A percentile compares a stretch with the other conserved stretches of the same genome.
Conservation (phyloP, 1,140 invertebrate genomes). For the Zaprionus gabonicus region DNA sequence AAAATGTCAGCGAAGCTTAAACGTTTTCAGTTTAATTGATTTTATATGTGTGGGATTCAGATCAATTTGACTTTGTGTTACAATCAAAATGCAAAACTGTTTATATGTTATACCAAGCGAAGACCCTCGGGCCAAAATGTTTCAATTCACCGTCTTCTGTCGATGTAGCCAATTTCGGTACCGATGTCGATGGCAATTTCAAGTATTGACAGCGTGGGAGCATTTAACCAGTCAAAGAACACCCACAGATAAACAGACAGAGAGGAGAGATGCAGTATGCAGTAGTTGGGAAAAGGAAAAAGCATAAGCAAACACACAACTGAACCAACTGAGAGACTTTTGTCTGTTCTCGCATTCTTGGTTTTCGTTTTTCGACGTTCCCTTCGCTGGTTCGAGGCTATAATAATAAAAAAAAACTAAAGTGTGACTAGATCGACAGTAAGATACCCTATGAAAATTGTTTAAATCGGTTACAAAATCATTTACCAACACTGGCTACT, state of each 20-base stretch:
- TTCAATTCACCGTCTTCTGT: constrained; percentile 20
- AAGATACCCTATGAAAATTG: neutral
- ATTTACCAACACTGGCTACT: neutral
- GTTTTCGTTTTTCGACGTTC: constrained; percentile 20
- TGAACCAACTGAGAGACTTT: constrained; percentile 57
- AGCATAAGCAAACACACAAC: constrained; percentile 7
- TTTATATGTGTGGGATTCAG: neutral
- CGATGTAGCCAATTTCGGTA: constrained; percentile 13
- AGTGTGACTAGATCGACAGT: neutral
- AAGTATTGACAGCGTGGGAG: constrained; percentile 70
- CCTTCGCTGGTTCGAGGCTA: constrained; percentile 59
- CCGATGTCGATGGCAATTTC: constrained; percentile 58
- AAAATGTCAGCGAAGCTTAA: neutral
- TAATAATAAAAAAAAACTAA: constrained; percentile 70
- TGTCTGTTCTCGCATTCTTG: constrained; percentile 39
- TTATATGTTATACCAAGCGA: constrained; percentile 13
- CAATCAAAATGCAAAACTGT: constrained; percentile 30
- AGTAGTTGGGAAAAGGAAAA: neutral
- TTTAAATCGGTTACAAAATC: neutral
- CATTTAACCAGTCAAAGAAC: constrained; percentile 64
- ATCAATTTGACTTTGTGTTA: constrained; percentile 17
- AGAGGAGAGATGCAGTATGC: constrained; percentile 10
- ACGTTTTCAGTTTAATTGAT: neutral
- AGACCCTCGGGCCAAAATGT: constrained; percentile 1
- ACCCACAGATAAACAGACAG: constrained; percentile 16